Percentiles rank a stretch among this genome's conserved stretches.
Evolutionary conservation across 2,888 invertebrate species (phyloP).

Genomic region (Leptarthrus brevirostris): DNA sequence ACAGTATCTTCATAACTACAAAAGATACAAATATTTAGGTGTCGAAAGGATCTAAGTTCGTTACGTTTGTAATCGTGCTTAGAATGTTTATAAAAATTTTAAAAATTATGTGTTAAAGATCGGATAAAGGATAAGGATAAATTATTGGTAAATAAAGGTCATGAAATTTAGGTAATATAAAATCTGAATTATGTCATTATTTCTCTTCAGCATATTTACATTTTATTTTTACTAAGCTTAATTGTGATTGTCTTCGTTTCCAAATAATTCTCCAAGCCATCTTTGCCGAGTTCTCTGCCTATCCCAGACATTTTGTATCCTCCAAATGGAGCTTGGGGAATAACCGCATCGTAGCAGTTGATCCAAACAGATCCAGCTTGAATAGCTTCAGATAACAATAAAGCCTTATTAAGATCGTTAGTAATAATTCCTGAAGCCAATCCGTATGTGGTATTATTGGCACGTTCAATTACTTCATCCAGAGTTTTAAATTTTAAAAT

Average conservation of each 20-base stretch:
- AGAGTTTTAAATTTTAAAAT: constrained; percentile 80
- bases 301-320: constrained; percentile 89
- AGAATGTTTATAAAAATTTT: too few relatives aligned
- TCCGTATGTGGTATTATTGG: constrained; percentile 84
- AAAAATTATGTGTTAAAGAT: too few relatives aligned
- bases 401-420: constrained; percentile 80
- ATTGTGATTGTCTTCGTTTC: constrained; percentile 83
- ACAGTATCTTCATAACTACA: too few relatives aligned
- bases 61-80: too few relatives aligned
- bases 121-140: too few relatives aligned
- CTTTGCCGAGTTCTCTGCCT: constrained; percentile 86
- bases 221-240: constrained; percentile 59
- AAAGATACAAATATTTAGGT: too few relatives aligned
- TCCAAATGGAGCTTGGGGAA: constrained; percentile 84
- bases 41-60: too few relatives aligned
- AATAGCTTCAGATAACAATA: constrained; percentile 78
- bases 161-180: too few relatives aligned
- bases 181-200: too few relatives aligned
- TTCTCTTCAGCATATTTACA: too few relatives aligned
- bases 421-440: constrained; percentile 87
- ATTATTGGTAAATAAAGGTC: too few relatives aligned
- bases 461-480: constrained; percentile 84
- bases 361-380: constrained; percentile 86
- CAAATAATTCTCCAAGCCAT: constrained; percentile 80
- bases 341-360: constrained; percentile 67